Percentiles rank a stretch among this genome's conserved stretches.
These are phyloP conservation scores for Odontophorus gujanensis DNA, from an alignment of 2,113 vertebrate genomes.

Conservation along the genomic window DNA sequence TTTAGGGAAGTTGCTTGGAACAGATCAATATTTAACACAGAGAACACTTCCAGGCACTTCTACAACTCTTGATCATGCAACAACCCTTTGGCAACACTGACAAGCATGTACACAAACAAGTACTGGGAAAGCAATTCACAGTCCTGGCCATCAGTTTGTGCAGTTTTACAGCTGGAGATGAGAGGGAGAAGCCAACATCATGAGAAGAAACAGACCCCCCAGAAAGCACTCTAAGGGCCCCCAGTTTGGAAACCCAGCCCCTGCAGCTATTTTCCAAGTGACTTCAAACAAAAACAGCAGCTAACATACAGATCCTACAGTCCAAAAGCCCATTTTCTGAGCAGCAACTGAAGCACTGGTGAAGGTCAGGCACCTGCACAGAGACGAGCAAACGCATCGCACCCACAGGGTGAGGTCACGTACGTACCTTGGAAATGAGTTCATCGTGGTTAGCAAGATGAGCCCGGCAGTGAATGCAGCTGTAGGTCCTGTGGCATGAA, in stretches of 20 bases:
- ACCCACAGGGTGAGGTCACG: neutral
- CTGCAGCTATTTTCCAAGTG: neutral
- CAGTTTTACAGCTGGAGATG: neutral
- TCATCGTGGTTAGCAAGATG: constrained; percentile 98
- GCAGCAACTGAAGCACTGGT: accelerated
- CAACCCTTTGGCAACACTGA: neutral
- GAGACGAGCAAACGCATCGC: accelerated
- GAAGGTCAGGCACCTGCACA: neutral
- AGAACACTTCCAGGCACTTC: neutral
- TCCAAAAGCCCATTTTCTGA: neutral
- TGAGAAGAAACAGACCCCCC: neutral
- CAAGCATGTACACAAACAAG: neutral
- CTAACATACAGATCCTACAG: neutral
- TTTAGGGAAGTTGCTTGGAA: neutral
- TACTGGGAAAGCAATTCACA: neutral
- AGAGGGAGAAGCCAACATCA: neutral
- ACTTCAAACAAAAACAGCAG: neutral
- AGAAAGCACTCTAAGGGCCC: neutral
- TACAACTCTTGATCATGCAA: neutral
- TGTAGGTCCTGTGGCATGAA: constrained; percentile 97
- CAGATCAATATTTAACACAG: neutral
- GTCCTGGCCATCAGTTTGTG: neutral
- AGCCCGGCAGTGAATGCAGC: constrained; percentile 98
- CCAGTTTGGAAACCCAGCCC: neutral
- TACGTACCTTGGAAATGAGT: constrained; percentile 96